Conservation (phyloP, 1,140 invertebrate species). For the Streblospio benedicti region DNA sequence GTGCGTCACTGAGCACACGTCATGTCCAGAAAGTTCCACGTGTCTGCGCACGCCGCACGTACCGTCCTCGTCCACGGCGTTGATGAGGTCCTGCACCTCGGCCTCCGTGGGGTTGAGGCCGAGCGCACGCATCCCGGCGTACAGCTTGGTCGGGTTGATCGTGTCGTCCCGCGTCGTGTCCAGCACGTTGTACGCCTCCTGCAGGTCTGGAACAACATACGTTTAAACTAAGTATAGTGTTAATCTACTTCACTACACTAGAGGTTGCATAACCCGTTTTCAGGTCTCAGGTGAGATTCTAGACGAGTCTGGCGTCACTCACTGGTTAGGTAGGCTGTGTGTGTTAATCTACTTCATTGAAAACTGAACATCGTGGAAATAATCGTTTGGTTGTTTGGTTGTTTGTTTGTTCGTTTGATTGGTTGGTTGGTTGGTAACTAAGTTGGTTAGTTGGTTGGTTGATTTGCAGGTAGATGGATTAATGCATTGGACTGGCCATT, state of each 20-base stretch:
- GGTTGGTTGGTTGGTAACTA: background rate
- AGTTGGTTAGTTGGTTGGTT: background rate
- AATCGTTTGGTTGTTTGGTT: background rate
- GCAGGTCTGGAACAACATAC: background rate
- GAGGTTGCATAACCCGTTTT: no score
- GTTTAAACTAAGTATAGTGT: no score
- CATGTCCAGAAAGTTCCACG: background rate
- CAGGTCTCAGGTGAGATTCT: no score
- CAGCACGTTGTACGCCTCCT: background rate
- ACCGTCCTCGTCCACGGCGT: conserved; percentile 97
- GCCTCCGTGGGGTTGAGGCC: conserved; percentile 11
- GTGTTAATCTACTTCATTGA: background rate
- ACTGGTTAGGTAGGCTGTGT: no score
- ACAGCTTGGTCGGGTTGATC: conserved; percentile 6
- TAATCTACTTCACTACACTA: no score
- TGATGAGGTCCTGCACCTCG: conserved; percentile 58
- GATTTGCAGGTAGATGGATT: background rate
- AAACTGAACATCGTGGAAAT: background rate
- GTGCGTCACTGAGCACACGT: background rate
- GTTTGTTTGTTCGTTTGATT: background rate
- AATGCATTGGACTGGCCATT: no score
- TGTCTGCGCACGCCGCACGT: background rate
- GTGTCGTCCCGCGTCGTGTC: background rate
- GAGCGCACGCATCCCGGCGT: background rate
- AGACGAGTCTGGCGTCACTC: no score